Evolutionary conservation across 2,113 vertebrate genomes (phyloP), one percentile per base, ranked within the genome.

Genomic region (Mormoops blainvillei): DNA sequence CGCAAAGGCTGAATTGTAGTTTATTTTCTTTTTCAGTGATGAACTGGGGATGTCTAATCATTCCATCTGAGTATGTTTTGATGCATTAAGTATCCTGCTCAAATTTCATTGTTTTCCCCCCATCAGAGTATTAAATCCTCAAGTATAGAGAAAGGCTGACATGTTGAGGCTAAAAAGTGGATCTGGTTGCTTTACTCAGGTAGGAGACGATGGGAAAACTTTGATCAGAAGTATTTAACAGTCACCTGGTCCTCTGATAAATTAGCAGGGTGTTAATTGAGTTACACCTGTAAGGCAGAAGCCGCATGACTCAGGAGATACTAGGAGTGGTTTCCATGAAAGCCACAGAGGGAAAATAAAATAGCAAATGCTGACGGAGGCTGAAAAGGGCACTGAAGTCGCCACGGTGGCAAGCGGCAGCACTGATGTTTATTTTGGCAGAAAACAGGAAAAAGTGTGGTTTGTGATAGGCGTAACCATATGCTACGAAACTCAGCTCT

Each of bases 21-120:
- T 98, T 98, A 97, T 96, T 98, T 98, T 97, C 95, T 95, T 97
- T 97, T 97, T 97, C 97, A 95, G 91, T 97, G 97, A 98, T 97
- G 98, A 98, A 98, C 96, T 95, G 78, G 94, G 94, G 98, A 94
- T 89, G 92, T 93, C 97, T 98, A 97, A 98, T 98, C 93, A 95
- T 96, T 98, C 95, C 92, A 95, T 96, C 93, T 71, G 80, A 97
- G 92, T 48, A 85, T 91, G 92, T 96, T 98, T 97, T 97, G 98
- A 98, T 97, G 98, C 97, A 98, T 97, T 98, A 98, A 97, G 45
- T 93, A 91, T 89, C 90, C 94, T 97, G 92, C 98, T 97, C 87
- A 87, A 87, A 80, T 97, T 93, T 95, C 86, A 43, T 43, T 71
- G 22, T 13, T 11, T n/a, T 5, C 16, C 19, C 74, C 87, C 33